Conservation (phyloP, 1,140 invertebrate genomes). For the Amphibalanus amphitrite region DNA sequence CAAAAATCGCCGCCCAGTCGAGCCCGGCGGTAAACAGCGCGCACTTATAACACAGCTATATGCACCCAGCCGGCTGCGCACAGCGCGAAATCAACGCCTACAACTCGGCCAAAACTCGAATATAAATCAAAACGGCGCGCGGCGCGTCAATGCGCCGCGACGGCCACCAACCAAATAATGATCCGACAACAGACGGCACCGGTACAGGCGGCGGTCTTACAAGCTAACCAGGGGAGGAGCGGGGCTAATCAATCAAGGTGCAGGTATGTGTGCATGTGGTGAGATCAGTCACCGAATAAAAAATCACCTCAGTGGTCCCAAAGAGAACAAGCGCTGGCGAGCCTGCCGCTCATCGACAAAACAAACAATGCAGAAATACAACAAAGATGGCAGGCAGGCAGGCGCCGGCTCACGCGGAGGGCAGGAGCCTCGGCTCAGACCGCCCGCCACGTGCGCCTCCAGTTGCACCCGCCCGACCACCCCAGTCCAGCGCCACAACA, state of each 20-base stretch:
- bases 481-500: no score
- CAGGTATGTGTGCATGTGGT: neutral
- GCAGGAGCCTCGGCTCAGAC: no score
- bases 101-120: neutral
- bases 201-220: neutral
- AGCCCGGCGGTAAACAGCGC: no score
- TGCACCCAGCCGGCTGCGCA: no score
- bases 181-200: neutral
- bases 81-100: neutral
- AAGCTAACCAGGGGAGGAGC: neutral
- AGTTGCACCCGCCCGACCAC: no score
- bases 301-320: slow-evolving; percentile 1
- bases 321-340: neutral
- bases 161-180: neutral
- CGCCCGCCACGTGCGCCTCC: no score
- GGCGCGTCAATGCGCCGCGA: no score
- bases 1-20: no score
- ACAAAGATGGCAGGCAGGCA: neutral
- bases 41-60: neutral
- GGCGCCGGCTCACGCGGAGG: no score
- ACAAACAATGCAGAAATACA: neutral
- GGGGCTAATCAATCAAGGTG: neutral
- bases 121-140: neutral
- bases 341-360: neutral
- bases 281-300: neutral